Conservation (phyloP, 1,140 invertebrate genomes). For the Micrasema minimum region DNA sequence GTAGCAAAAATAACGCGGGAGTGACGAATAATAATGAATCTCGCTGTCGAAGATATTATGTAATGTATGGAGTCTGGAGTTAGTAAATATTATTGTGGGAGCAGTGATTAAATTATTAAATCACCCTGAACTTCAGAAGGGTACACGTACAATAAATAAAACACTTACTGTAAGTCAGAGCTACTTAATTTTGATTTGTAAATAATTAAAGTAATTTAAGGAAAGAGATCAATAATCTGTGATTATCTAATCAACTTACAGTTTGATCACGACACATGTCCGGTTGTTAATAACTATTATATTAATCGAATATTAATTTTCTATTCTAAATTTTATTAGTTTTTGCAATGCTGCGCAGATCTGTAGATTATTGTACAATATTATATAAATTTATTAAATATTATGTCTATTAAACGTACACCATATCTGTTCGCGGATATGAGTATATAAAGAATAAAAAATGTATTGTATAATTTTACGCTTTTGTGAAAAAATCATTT, state of each 20-base stretch:
- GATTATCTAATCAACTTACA: neutral
- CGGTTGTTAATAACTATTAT: conserved; percentile 22
- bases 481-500: conserved; percentile 54
- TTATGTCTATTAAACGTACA: conserved; percentile 48
- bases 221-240: neutral
- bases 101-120: conserved; percentile 25
- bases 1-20: too few relatives aligned
- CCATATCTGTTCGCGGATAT: conserved; percentile 45
- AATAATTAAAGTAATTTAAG: conserved; percentile 16
- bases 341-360: conserved; percentile 40
- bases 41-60: too few relatives aligned
- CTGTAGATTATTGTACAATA: conserved; percentile 52
- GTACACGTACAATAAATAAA: conserved; percentile 32
- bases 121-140: conserved; percentile 7
- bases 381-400: conserved; percentile 46
- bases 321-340: conserved; percentile 31
- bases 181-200: conserved; percentile 30
- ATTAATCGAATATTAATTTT: conserved; percentile 30
- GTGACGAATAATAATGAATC: too few relatives aligned
- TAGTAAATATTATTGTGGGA: too few relatives aligned
- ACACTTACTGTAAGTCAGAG: conserved; percentile 29
- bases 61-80: too few relatives aligned
- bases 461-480: conserved; percentile 54
- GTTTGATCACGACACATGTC: conserved; percentile 16
- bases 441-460: conserved; percentile 44